A percentile compares a stretch with the other conserved stretches of the same genome.
These are phyloP conservation scores for Artibeus lituratus DNA, from an alignment of 2,797 vertebrate species.

Conservation along the genomic window DNA sequence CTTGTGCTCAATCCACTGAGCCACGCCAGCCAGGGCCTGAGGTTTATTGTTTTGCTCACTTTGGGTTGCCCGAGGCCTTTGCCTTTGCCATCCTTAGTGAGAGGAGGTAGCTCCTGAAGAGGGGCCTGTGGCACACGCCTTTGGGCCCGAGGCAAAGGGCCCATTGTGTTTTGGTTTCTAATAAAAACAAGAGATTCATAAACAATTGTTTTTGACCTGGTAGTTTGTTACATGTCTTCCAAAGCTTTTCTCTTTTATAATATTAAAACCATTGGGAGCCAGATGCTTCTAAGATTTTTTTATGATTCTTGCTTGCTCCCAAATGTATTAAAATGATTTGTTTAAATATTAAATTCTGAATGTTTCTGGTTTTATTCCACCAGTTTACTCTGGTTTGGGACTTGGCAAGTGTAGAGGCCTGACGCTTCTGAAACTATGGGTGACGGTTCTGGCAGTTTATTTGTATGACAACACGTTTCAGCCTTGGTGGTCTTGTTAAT, in stretches of 20 bases:
- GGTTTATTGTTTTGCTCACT: background rate
- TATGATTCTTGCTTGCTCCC: background rate
- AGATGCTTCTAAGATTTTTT: background rate
- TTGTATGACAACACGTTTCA: background rate
- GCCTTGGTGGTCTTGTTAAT: background rate
- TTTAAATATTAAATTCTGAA: background rate
- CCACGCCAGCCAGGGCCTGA: too few species aligned
- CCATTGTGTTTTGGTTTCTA: background rate
- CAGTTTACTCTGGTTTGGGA: background rate
- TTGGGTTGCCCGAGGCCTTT: background rate
- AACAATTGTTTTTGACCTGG: background rate
- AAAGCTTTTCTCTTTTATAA: background rate
- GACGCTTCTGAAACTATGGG: background rate
- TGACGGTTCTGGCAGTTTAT: background rate
- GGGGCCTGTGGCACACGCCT: too few species aligned
- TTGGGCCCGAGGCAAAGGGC: background rate
- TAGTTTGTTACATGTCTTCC: background rate
- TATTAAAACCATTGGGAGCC: background rate
- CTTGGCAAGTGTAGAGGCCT: background rate
- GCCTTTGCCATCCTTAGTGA: background rate
- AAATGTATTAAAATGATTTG: background rate
- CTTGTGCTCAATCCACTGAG: too few species aligned
- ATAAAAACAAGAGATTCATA: background rate
- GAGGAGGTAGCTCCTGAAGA: background rate
- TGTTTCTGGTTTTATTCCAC: background rate